Percentiles rank a stretch among this genome's conserved stretches.
Evolutionary conservation across 2,797 vertebrate species (phyloP).

Genomic region (Podargus strigoides): DNA sequence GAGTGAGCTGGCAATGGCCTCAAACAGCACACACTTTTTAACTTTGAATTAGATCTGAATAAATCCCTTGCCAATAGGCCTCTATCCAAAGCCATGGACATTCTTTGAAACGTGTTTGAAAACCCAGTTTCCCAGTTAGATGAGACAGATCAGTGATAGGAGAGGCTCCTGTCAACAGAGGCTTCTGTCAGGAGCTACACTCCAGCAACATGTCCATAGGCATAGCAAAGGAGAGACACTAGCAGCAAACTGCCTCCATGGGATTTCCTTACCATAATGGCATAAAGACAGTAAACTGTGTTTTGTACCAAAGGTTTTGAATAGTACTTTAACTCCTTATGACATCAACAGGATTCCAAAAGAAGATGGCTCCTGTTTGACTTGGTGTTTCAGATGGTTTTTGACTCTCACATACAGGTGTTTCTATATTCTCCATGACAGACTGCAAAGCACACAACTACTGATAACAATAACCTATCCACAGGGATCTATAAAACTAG

Average conservation of each 20-base stretch:
- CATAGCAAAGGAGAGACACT: neutral
- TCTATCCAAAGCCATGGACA: neutral
- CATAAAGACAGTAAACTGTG: neutral
- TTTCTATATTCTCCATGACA: neutral
- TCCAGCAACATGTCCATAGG: neutral
- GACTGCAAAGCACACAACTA: neutral
- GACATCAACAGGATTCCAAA: accelerated
- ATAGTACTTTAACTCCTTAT: neutral
- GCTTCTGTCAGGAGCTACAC: accelerated
- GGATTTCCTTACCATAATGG: neutral
- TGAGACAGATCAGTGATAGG: neutral
- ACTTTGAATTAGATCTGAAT: neutral
- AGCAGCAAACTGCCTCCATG: neutral
- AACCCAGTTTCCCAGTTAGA: neutral
- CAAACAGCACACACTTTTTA: neutral
- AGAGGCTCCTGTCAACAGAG: neutral
- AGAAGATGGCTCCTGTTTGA: neutral
- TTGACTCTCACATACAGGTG: neutral
- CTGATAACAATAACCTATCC: neutral
- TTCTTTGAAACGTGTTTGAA: neutral
- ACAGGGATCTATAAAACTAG: neutral
- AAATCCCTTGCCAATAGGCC: neutral
- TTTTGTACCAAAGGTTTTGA: neutral
- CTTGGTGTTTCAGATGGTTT: neutral
- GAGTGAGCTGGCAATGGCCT: neutral